Base-by-base conservation (phyloP, 2,888 invertebrate species). In the Dryobotodes eremita region DNA sequence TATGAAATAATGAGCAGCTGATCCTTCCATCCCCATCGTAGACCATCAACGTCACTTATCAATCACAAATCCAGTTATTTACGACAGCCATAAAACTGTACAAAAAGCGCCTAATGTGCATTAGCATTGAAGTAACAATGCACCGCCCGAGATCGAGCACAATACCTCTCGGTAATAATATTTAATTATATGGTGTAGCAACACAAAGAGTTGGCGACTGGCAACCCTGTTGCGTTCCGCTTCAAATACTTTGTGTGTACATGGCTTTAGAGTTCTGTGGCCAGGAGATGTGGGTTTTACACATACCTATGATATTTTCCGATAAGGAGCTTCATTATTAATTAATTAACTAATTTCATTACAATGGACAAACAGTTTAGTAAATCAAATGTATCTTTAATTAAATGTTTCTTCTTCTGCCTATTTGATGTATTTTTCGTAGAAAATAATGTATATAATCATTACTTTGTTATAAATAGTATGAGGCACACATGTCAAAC, bases 171-270 rank as follows among this genome's bases (percentile, higher is more conserved):
- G 83, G 86, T 90, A 91, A 91, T 90, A 90, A 90, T 91, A 89
- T 91, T 90, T 91, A 91, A 92, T 92, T 92, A 90, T 87, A 89
- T 82, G 87, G 80, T 86, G 83, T 86, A 68, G 85, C 86, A 87
- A 88, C 89, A 90, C 80, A 80, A 89, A 87, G 90, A 88, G 88
- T 84, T 85, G 80, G 83, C 84, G 77, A 83, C 88, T 90, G 90
- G 88, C 89, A 90, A 89, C 91, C 80, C 86, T 77, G 88, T 74
- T 82, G 76, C 85, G 91, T 89, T 87, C 80, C 89, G 89, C 86
- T 83, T 84, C 85, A 82, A 86, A 87, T 85, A 77, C 74, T 79
- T 69, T 74, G 79, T 77, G 76, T 85, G 75, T 78, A 79, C 69
- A 71, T 53, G 78, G 72, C 53, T 77, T 85, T 80, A 78, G 84